phyloP scores from a whole-genome alignment of 35 echinoderm and acorn worm genomes.

The Ophioderma brevispina region DNA sequence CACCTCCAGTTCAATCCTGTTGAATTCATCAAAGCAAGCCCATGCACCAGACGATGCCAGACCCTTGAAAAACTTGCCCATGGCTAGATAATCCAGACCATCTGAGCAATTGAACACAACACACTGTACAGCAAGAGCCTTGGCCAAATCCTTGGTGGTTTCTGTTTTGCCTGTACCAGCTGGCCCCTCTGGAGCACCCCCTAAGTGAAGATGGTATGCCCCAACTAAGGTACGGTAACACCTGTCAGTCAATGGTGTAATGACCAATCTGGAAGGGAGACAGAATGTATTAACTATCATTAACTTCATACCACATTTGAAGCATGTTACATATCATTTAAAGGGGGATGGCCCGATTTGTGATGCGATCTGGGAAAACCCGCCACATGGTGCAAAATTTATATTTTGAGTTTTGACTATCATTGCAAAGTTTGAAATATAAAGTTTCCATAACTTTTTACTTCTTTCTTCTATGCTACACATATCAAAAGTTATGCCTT shows the following conservation, averaged over 20 bases:
- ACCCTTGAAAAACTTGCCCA: constrained; percentile 99
- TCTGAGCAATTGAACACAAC: constrained; percentile 99
- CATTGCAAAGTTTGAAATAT: too few species aligned
- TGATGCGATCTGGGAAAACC: too few species aligned
- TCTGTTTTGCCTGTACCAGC: constrained; percentile 99
- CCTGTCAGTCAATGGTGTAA: constrained; percentile 97
- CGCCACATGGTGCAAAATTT: too few species aligned
- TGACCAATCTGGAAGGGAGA: constrained; percentile 83
- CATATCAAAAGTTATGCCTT: too few species aligned
- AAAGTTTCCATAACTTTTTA: too few species aligned
- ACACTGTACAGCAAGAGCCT: constrained; percentile 97
- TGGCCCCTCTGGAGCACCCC: constrained; percentile 96
- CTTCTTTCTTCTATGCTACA: too few species aligned
- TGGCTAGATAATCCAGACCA: constrained; percentile 97
- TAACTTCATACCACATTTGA: too few species aligned
- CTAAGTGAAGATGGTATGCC: constrained; percentile 97
- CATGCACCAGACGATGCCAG: constrained; percentile 96
- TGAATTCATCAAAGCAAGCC: constrained; percentile 99
- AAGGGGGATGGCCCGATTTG: too few species aligned
- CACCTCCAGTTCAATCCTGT: constrained; percentile 97
- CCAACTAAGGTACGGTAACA: constrained; percentile 98
- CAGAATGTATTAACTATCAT: too few species aligned
- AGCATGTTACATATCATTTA: too few species aligned
- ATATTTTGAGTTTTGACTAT: too few species aligned
- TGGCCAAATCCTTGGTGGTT: constrained; percentile 99